Evolutionary conservation across 2,797 vertebrate genomes (phyloP), one percentile per base, ranked within the genome.

Genomic region (Cirrhinus molitorella): DNA sequence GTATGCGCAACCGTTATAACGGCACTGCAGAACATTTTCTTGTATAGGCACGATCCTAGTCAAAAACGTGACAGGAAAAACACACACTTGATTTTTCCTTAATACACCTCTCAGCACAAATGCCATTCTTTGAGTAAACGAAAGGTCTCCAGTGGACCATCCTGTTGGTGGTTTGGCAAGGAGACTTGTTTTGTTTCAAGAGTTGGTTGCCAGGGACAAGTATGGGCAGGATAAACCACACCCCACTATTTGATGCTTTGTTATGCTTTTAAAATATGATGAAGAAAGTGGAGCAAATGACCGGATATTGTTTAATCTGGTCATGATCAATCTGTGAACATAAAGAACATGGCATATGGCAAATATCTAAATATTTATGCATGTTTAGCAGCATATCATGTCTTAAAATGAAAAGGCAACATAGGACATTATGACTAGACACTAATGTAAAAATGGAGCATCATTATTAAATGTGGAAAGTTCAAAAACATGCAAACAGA

Each of bases 171-270:
- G 3, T 73, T 67, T 47, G 14, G 57, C 45, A 81, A 21, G n/a
- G 11, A 53, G 11, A 65, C 45, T 49, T 23, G 19, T 47, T 65
- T 81, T 65, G 47, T 55, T 53, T 43, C 31, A 47, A 28, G 9
- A 17, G 25, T 11, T 51, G 9, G 0, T 43, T 55, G 25, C 11
- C 47, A 43, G 17, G 59, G 45, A 37, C 80, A 75, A 66, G 59
- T 75, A 73, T 6, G 19, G 28, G 49, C 71, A 43, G 66, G 45
- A 81, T n/a, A 28, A 66, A 51, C 80, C 43, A 82, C 59, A 25
- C 59, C 43, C 9, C 37, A 49, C 13, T 5, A 66, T 34, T 8
- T 40, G 19, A 37, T 51, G 6, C 1, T 17, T n/a, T 37, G 21
- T 31, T 57, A 21, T 55, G 37, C 4, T 1, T 71, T 45, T 59